Conservation (phyloP, 1,140 invertebrate species). For the Camponotus vicinus region DNA sequence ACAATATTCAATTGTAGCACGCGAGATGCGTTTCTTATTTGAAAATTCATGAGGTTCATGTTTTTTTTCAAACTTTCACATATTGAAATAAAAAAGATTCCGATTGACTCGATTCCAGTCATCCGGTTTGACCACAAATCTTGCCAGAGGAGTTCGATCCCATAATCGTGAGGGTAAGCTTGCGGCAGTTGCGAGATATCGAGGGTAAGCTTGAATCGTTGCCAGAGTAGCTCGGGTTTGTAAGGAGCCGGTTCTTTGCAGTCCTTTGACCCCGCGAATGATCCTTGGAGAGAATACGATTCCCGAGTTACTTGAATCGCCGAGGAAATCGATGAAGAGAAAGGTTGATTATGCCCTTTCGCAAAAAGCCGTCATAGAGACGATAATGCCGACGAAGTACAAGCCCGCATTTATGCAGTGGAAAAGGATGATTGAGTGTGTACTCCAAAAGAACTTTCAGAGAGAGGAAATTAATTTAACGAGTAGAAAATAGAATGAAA, state of each 20-base stretch:
- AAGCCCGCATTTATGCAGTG: constrained; percentile 29
- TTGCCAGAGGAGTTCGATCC: constrained; percentile 2
- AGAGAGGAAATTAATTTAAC: constrained; percentile 46
- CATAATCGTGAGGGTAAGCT: constrained; percentile 7
- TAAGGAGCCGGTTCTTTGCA: constrained; percentile 49
- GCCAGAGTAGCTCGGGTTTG: constrained; percentile 38
- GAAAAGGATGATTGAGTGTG: background rate
- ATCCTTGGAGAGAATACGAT: constrained; percentile 61
- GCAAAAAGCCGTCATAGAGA: constrained; percentile 13
- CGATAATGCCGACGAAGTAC: constrained; percentile 8
- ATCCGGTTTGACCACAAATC: constrained; percentile 38
- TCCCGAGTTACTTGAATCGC: background rate
- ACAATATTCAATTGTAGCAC: too few species aligned
- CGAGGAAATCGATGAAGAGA: background rate
- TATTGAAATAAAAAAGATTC: background rate
- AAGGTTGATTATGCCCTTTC: constrained; percentile 19
- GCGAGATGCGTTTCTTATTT: too few species aligned
- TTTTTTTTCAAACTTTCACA: background rate
- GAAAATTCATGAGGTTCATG: too few species aligned
- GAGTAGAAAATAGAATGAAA: constrained; percentile 25
- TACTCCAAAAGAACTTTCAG: background rate
- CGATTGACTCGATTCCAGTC: constrained; percentile 44
- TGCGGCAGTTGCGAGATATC: constrained; percentile 35
- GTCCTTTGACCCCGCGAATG: constrained; percentile 63
- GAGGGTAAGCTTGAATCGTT: constrained; percentile 41